Evolutionary conservation across 37 sponge, comb jelly and placozoan genomes (phyloP).

Genomic region (Chondrosia reniformis): DNA sequence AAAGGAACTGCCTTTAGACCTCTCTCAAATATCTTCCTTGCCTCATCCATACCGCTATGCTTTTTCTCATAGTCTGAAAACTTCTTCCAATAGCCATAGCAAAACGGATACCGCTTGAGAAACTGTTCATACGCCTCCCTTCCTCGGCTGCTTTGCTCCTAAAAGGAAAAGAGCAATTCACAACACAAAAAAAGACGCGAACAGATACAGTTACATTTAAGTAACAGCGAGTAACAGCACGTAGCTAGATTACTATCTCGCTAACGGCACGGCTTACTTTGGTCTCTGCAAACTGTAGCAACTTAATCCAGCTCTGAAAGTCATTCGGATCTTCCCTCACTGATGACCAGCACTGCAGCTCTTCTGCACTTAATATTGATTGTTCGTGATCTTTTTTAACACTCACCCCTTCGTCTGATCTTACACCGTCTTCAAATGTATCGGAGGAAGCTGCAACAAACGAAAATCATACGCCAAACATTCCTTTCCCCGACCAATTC

Average conservation of each 20-base stretch:
- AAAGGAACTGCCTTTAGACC: constrained; percentile 81
- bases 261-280: constrained; percentile 31
- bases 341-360: constrained; percentile 66
- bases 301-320: constrained; percentile 78
- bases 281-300: constrained; percentile 76
- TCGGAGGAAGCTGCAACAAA: no score
- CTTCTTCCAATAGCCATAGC: constrained; percentile 97
- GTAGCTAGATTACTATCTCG: neutral
- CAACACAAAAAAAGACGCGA: neutral
- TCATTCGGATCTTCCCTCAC: constrained; percentile 73
- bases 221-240: neutral
- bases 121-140: constrained; percentile 70
- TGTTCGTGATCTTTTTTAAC: neutral
- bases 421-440: no score
- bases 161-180: neutral
- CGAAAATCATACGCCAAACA: no score
- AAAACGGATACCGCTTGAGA: constrained; percentile 74
- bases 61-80: constrained; percentile 70
- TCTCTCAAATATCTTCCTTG: constrained; percentile 63
- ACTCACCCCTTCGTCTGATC: no score
- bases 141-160: constrained; percentile 45
- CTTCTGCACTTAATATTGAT: constrained; percentile 37
- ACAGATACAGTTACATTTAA: neutral
- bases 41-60: constrained; percentile 25
- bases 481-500: no score